Base-by-base conservation (phyloP, 2,797 vertebrate species). In the Leuciscus waleckii region DNA sequence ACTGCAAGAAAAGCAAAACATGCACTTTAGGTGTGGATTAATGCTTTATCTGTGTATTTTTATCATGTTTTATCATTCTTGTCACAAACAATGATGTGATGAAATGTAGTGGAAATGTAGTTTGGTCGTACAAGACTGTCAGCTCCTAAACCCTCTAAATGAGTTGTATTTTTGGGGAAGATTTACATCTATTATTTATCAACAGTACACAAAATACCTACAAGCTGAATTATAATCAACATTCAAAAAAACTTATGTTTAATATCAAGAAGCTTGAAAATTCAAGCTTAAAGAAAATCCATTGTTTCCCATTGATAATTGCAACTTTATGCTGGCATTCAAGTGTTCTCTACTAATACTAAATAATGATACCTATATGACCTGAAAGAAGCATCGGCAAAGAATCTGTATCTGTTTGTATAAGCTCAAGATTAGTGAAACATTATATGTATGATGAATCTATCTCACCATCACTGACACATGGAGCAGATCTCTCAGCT, bases 401-500 rank as follows among this genome's bases (percentile, higher is more conserved):
- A 63, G 1, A 32, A 63, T 49, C 63, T 68, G 63, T 80, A 32
- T 67, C 5, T 46, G n/a, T 65, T 65, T 79, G 37, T 63, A 26
- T n/a, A n/a, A 81, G 23, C 43, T 56, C 16, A 58, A 46, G 74
- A 79, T 61, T 46, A 13, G 37, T 85, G 70, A 76, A 80, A 80
- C 39, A 51, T 69, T 16, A 76, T 63, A 79, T n/a, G 46, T 65
- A 77, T 82, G 39, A 61, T 46, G 37, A 63, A 74, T 80, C 75
- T 65, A 68, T 63, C 73, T 81, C 37, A 61, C 69, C 11, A 74
- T 56, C 23, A n/a, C 19, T 19, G 11, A 54, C 68, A 67, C 26
- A 46, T 35, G 37, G n/a, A 76, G 41, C 58, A 80, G 78, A 79
- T 87, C 69, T 75, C 29, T 67, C 29, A 32, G 86, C 86, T 83